These are phyloP conservation scores for Lytechinus variegatus DNA, from an alignment of 35 echinoderm and acorn worm species.

Conservation along the genomic window DNA sequence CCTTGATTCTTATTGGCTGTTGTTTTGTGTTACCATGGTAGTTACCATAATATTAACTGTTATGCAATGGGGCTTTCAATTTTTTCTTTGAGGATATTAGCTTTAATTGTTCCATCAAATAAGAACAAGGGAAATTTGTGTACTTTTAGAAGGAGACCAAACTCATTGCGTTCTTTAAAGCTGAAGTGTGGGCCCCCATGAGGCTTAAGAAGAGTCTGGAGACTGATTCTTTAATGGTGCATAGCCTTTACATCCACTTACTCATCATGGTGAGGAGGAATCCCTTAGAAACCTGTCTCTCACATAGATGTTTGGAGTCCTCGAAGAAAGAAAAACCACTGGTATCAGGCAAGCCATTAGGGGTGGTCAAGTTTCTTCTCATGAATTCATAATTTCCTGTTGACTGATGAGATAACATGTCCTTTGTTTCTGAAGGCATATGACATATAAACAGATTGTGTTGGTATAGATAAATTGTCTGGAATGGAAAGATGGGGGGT, in stretches of 20 bases:
- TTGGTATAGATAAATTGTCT: no score
- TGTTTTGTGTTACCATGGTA: no score
- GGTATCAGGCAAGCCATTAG: constrained; percentile 8
- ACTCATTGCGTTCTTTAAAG: background rate
- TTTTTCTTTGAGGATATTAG: no score
- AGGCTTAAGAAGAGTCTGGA: background rate
- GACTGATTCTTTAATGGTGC: constrained; percentile 1
- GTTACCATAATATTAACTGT: no score
- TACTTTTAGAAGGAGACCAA: background rate
- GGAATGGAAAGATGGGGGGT: no score
- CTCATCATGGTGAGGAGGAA: background rate
- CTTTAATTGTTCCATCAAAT: no score
- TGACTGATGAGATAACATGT: background rate
- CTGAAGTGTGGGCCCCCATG: background rate
- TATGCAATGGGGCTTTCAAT: no score
- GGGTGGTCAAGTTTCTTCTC: background rate
- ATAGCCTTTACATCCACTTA: background rate
- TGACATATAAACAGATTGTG: no score
- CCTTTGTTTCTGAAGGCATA: background rate
- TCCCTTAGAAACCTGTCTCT: background rate
- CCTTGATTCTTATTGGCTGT: no score
- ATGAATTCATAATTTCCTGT: background rate
- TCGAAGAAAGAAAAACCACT: background rate
- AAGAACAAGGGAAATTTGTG: background rate
- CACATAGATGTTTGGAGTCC: background rate